Percentiles rank a stretch among this genome's conserved stretches.
Conservation (phyloP, 2,113 vertebrate species). For the Tragelaphus imberbis region DNA sequence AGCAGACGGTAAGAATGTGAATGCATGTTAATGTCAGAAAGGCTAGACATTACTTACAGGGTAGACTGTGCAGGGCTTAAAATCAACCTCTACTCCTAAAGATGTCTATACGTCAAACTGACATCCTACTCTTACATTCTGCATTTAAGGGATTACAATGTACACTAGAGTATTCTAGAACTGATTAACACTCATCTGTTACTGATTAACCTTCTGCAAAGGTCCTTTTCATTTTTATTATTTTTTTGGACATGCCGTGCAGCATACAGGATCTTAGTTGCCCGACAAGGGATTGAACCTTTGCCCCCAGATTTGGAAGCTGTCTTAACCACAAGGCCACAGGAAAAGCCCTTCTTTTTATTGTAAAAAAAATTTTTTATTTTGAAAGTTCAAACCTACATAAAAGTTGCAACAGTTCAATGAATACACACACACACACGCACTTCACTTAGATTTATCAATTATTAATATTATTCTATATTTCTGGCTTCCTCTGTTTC, state of each 20-base stretch:
- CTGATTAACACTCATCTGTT: background rate
- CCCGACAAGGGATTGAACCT: background rate
- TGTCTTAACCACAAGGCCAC: background rate
- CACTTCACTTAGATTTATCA: background rate
- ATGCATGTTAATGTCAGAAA: background rate
- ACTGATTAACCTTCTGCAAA: background rate
- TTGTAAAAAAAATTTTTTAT: background rate
- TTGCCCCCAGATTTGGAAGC: background rate
- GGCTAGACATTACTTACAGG: background rate
- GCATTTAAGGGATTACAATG: background rate
- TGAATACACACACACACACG: background rate
- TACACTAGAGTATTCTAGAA: background rate
- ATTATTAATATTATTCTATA: background rate
- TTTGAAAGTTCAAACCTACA: background rate
- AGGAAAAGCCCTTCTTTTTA: background rate
- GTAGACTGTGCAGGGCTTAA: background rate
- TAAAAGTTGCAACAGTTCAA: background rate
- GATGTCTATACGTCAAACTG: background rate
- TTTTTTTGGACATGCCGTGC: accelerated
- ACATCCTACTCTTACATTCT: background rate
- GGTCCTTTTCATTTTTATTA: background rate
- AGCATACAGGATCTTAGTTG: background rate
- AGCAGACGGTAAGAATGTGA: background rate
- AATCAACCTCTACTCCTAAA: background rate
- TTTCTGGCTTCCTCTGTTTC: background rate